phyloP scores from a whole-genome alignment of 1,140 invertebrate species.

The Dolichoris vasculosae region DNA sequence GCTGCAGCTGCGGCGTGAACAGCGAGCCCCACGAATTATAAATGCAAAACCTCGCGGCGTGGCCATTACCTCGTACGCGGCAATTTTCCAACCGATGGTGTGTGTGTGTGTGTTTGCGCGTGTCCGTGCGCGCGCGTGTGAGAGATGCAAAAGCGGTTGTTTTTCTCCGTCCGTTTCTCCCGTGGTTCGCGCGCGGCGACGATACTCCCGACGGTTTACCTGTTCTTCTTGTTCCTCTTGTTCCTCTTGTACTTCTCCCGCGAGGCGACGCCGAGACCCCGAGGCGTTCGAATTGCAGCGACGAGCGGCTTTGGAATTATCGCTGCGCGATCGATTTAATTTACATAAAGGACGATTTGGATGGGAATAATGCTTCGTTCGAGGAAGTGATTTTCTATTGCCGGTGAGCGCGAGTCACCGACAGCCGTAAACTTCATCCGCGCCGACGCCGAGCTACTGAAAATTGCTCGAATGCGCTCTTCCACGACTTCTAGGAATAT shows the following conservation, averaged over 20 bases:
- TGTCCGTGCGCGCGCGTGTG: neutral
- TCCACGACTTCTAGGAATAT: slow-evolving; percentile 31
- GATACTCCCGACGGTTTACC: neutral
- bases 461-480: slow-evolving; percentile 13
- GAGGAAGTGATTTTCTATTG: slow-evolving; percentile 50
- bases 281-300: neutral
- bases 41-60: slow-evolving; percentile 44
- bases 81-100: slow-evolving; percentile 29
- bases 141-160: slow-evolving; percentile 3
- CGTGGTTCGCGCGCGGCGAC: neutral
- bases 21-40: slow-evolving; percentile 37
- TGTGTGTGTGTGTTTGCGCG: neutral
- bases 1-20: slow-evolving; percentile 4
- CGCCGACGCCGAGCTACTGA: slow-evolving; percentile 14
- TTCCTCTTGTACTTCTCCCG: no score
- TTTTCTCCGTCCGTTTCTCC: slow-evolving; percentile 8
- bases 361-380: slow-evolving; percentile 44
- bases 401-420: slow-evolving; percentile 2
- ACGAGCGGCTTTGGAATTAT: slow-evolving; percentile 18
- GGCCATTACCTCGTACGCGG: slow-evolving; percentile 31
- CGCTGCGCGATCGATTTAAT: slow-evolving; percentile 49
- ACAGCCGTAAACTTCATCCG: slow-evolving; percentile 1
- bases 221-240: no score
- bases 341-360: slow-evolving; percentile 51
- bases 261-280: neutral